phyloP scores from a whole-genome alignment of 37 sponge, comb jelly and placozoan genomes.

The Oopsacas minuta region DNA sequence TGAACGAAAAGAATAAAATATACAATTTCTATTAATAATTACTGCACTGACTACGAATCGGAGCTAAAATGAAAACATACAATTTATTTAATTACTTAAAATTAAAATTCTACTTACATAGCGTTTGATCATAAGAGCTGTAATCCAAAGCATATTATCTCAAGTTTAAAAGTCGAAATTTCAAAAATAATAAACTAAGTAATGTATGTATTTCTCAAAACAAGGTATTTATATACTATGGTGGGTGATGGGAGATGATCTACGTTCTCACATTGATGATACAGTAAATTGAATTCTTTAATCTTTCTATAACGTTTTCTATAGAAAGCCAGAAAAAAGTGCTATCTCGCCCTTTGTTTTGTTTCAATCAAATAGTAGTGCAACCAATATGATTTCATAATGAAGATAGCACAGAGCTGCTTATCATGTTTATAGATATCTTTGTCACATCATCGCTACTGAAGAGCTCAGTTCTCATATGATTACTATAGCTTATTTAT shows the following conservation, averaged over 20 bases:
- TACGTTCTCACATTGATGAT: neutral
- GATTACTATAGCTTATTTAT: neutral
- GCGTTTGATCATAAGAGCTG: neutral
- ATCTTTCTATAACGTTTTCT: neutral
- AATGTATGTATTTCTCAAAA: neutral
- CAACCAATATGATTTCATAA: slow-evolving; percentile 12
- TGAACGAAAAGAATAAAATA: too few species aligned
- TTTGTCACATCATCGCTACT: neutral
- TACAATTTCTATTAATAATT: too few species aligned
- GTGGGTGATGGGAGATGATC: neutral
- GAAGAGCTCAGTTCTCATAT: neutral
- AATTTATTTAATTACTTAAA: too few species aligned
- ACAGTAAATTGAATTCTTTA: neutral
- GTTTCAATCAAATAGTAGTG: neutral
- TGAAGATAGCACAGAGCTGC: neutral
- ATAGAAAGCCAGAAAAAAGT: neutral
- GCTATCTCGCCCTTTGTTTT: slow-evolving; percentile 6
- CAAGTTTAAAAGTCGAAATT: neutral
- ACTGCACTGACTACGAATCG: too few species aligned
- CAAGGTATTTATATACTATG: neutral
- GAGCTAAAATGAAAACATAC: too few species aligned
- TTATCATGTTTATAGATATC: neutral
- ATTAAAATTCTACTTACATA: neutral
- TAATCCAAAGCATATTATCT: neutral
- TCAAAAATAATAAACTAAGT: neutral